Evolutionary conservation across 2,888 invertebrate species (phyloP).

Genomic region (Microctonus aethiopoides): DNA sequence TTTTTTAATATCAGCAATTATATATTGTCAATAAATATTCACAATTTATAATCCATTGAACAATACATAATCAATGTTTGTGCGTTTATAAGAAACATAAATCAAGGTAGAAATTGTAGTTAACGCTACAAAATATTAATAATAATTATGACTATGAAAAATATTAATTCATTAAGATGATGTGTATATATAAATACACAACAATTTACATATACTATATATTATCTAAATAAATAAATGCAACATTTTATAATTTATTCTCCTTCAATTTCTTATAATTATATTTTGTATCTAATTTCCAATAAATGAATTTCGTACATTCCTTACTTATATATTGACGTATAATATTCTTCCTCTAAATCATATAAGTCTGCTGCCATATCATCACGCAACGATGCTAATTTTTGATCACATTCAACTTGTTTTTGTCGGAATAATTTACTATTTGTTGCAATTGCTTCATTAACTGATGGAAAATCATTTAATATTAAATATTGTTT

Average conservation of each 20-base stretch:
- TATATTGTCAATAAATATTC: not conserved
- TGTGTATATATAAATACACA: not conserved
- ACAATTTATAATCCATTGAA: not conserved
- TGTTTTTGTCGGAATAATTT: conserved; percentile 90
- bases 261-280: not conserved
- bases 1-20: not conserved
- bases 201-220: not conserved
- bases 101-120: not conserved
- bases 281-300: not conserved
- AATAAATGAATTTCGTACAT: not conserved
- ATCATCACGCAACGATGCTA: conserved; percentile 92
- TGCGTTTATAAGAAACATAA: not conserved
- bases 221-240: not conserved
- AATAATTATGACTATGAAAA: not conserved
- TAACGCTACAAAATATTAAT: not conserved
- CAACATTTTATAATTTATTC: not conserved
- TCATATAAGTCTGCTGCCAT: conserved; percentile 95
- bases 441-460: conserved; percentile 94
- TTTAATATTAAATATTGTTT: conserved; percentile 98
- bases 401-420: conserved; percentile 91
- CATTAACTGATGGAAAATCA: conserved; percentile 98
- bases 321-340: conserved; percentile 80
- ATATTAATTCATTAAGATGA: not conserved
- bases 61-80: not conserved
- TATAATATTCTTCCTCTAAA: conserved; percentile 93